Base-by-base conservation (phyloP, 92 coral and sea anemone genomes). In the Palythoa grandiflora region DNA sequence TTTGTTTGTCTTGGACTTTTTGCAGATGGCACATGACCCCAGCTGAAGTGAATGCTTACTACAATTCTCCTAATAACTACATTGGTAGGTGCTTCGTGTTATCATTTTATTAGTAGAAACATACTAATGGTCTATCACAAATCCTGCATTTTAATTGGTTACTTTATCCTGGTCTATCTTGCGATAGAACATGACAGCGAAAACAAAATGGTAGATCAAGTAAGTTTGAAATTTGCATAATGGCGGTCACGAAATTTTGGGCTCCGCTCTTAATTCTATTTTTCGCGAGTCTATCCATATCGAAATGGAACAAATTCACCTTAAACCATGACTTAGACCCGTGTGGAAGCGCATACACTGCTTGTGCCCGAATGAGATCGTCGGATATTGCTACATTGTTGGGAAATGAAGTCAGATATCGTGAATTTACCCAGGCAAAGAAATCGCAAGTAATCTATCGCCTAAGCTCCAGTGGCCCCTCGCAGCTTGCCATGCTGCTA, bases 11-110 rank as follows among this genome's bases (percentile, higher is more conserved):
- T 20, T 70, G 48, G 16, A 5, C 2, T 76, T 39, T 85, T 79
- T 19, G 83, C 89, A 97, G 99, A 80, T 97, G 99, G 99, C 99
- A 97, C 87, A 92, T 97, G 97, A 91, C 96, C 38, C 99, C 99
- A n/a, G 92, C 92, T 73, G 98, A 92, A 48, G 99, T 97, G 1
- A 97, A 95, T 87, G 99, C 99, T 0, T 97, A 97, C 71, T 97
- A 97, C 90, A 97, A 92, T 63, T 91, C 97, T 6, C 99, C 99
- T 10, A 97, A 93, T 84, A 97, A 97, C 88, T 97, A 97, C 89
- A 97, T 97, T 35, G 99, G 99, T 97, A 92, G 68, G 92, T 89
- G 28, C 14, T 13, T 68, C 6, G 0, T 3, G 2, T 71, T 2
- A 10, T 12, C 2, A 2, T 37, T 70, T 70, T 9, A 21, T 3